These are phyloP conservation scores for Eufriesea mexicana DNA, from an alignment of 1,140 invertebrate species.

Conservation along the genomic window DNA sequence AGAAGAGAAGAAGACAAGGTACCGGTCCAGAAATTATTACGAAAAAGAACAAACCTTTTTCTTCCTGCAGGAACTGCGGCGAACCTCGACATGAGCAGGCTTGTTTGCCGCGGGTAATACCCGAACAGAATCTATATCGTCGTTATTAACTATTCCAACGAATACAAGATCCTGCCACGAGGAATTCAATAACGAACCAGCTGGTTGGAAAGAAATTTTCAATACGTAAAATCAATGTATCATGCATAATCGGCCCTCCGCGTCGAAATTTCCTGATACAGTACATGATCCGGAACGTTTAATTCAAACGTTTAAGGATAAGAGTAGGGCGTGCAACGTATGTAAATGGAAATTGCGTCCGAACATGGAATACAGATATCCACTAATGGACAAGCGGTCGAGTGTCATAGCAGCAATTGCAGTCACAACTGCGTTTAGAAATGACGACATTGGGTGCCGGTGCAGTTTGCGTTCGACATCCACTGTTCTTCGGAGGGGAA, in stretches of 20 bases:
- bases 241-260: neutral
- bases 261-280: conserved; percentile 1
- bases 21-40: neutral
- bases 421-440: conserved; percentile 39
- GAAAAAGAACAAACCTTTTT: neutral
- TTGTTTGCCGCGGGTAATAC: conserved; percentile 18
- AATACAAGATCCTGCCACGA: conserved; percentile 15
- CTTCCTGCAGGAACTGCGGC: neutral
- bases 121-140: conserved; percentile 24
- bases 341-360: conserved; percentile 41
- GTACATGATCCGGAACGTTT: neutral
- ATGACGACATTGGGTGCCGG: conserved; percentile 17
- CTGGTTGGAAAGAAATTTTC: neutral
- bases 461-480: conserved; percentile 43
- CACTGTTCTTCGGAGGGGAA: conserved; percentile 41
- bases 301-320: conserved; percentile 28
- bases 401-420: conserved; percentile 35
- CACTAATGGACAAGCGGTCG: conserved; percentile 18
- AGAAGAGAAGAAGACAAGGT: too few relatives aligned
- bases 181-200: conserved; percentile 9
- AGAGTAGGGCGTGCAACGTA: conserved; percentile 6
- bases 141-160: conserved; percentile 40
- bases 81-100: conserved; percentile 4
- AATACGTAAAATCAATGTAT: conserved; percentile 1
- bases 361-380: conserved; percentile 28